A percentile compares a stretch with the other conserved stretches of the same genome.
phyloP scores from a whole-genome alignment of 1,140 invertebrate genomes.

The Drosophila kohkoa region DNA sequence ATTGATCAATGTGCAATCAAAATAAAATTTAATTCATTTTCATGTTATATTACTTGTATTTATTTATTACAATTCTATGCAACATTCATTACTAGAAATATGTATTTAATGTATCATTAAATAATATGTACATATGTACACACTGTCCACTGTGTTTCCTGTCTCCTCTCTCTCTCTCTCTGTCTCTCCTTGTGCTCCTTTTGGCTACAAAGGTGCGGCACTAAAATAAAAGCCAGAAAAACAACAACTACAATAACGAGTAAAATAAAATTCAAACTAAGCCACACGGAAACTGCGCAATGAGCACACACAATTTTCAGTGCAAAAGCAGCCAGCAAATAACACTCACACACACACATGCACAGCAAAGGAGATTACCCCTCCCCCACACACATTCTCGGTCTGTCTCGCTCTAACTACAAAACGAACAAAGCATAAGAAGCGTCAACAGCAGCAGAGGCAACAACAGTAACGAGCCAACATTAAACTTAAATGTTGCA shows the following conservation, averaged over 20 bases:
- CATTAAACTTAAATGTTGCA: slow-evolving; percentile 75
- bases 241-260: slow-evolving; percentile 30
- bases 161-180: background rate
- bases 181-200: background rate
- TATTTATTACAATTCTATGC: background rate
- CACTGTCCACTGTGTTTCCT: slow-evolving; percentile 2
- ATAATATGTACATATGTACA: background rate
- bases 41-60: background rate
- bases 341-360: slow-evolving; percentile 18
- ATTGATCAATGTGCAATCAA: background rate
- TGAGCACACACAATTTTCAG: slow-evolving; percentile 56
- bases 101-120: background rate
- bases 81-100: background rate
- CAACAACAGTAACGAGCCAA: slow-evolving; percentile 52
- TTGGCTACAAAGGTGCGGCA: slow-evolving; percentile 46
- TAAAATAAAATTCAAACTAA: slow-evolving; percentile 59
- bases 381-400: background rate
- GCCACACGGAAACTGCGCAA: slow-evolving; percentile 68
- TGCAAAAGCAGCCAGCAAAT: slow-evolving; percentile 44
- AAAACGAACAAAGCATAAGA: slow-evolving; percentile 51
- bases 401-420: background rate
- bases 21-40: background rate
- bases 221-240: slow-evolving; percentile 38
- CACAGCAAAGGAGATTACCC: slow-evolving; percentile 44
- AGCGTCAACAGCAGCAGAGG: slow-evolving; percentile 47